Percentiles rank a stretch among this genome's conserved stretches.
Evolutionary conservation across 2,797 vertebrate species (phyloP).

Genomic region (Oreochromis grahami): DNA sequence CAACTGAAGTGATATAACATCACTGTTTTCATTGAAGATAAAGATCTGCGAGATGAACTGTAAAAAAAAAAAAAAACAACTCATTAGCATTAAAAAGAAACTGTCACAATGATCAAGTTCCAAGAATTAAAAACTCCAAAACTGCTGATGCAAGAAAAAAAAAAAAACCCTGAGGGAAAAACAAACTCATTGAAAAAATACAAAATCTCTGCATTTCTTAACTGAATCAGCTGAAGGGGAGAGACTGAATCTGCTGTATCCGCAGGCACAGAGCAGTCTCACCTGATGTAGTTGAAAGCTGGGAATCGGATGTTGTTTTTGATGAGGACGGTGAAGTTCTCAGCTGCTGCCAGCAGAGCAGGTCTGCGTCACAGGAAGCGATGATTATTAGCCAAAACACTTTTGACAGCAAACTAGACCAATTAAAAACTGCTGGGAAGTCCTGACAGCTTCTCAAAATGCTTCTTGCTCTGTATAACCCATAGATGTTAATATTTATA

Average conservation of each 20-base stretch:
- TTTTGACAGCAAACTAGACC: neutral
- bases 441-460: accelerated
- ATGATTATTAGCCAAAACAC: neutral
- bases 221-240: neutral
- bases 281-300: constrained; percentile 81
- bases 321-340: constrained; percentile 89
- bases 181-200: neutral
- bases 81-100: neutral
- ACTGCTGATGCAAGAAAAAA: neutral
- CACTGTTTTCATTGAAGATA: accelerated
- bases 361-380: constrained; percentile 63
- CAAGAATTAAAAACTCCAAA: neutral
- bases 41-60: neutral
- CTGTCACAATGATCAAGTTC: neutral
- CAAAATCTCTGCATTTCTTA: neutral
- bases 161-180: neutral
- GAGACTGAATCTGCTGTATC: neutral
- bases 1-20: neutral
- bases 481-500: accelerated
- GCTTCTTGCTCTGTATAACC: neutral
- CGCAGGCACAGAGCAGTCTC: constrained; percentile 19
- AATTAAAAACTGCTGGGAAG: neutral
- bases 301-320: constrained; percentile 88
- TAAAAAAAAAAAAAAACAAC: neutral
- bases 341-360: constrained; percentile 79